A percentile compares a stretch with the other conserved stretches of the same genome.
phyloP scores from a whole-genome alignment of 2,113 vertebrate genomes.

The Thinocorus orbignyianus region DNA sequence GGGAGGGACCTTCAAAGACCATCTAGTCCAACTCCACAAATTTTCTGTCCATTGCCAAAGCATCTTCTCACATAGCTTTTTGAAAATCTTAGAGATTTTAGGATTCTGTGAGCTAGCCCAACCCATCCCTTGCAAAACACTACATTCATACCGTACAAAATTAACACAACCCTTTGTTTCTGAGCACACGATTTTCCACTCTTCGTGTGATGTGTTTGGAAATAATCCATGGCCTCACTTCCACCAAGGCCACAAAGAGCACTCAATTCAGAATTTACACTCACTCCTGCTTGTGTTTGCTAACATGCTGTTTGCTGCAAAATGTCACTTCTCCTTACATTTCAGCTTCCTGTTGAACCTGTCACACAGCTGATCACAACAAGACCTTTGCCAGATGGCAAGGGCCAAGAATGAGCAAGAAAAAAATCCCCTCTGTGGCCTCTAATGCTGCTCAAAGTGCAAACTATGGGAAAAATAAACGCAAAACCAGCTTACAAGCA shows the following conservation, averaged over 20 bases:
- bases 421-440: background rate
- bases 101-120: background rate
- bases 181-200: background rate
- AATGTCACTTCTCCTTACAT: background rate
- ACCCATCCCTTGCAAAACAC: background rate
- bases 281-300: background rate
- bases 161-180: background rate
- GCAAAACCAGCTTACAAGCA: background rate
- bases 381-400: background rate
- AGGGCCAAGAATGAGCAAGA: background rate
- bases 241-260: background rate
- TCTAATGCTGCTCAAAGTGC: background rate
- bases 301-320: background rate
- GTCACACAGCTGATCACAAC: background rate
- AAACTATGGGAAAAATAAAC: background rate
- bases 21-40: background rate
- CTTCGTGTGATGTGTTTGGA: background rate
- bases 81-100: background rate
- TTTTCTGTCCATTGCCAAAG: background rate
- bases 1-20: background rate
- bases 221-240: background rate
- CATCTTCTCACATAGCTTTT: background rate
- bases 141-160: background rate
- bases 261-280: background rate
- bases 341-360: background rate